Evolutionary conservation across 2,797 vertebrate species (phyloP), one percentile per base, ranked within the genome.

Genomic region (Buphagus erythrorhynchus): DNA sequence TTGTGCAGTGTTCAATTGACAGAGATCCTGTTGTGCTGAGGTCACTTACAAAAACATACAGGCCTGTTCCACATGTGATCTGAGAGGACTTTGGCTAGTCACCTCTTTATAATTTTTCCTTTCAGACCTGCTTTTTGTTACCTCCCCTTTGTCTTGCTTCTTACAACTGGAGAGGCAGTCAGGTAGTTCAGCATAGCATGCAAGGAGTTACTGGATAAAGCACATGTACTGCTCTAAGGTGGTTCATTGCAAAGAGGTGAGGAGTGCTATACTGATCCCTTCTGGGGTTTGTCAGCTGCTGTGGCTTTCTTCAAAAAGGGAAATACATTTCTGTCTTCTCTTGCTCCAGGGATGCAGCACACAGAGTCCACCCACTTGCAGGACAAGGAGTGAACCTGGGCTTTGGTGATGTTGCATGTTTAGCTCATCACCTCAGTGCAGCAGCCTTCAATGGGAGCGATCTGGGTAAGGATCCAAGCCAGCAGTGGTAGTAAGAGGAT

Each of bases 341-440:
- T 91, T 31, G 63, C 71, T 81, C 46, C 96, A 99, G 99, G 93
- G 99, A 99, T 89, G 99, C 99, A 71, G 99, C 99, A 58, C 99
- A 99, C 98, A 98, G 99, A 93, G 98, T 99, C 83, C 99, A 99
- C 97, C 99, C 99, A 16, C 98, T 99, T 78, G 99, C 99, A 38
- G 99, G 99, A 93, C 99, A 99, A 96, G 99, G 99, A 94, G 99
- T 98, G 94, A 99, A 99, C 98, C 98, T 99, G 97, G 99, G 99
- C 88, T 99, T 99, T 81, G 99, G 99, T 59, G 99, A 99, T 97
- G 98, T 99, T 96, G 98, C 98, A 35, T 98, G 98, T 95, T 98
- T 99, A 97, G 98, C 98, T 29, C 98, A 97, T 95, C 97, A 99
- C 95, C 98, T 99, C 96, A 99, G 99, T 92, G 97, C 98, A 94